Conservation (phyloP, 2,113 vertebrate genomes). For the Lagopus leucura region DNA sequence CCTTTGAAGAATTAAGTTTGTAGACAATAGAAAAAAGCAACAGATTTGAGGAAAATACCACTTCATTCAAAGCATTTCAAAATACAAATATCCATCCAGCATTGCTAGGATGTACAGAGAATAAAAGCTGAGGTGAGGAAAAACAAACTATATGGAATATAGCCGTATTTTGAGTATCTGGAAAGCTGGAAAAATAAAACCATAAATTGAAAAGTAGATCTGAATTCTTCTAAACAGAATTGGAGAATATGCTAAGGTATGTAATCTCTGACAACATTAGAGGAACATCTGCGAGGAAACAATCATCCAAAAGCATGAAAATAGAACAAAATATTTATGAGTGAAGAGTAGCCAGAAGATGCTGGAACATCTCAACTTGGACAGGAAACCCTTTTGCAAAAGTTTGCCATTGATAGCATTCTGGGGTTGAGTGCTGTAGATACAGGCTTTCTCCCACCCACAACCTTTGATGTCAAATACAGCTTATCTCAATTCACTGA, state of each 20-base stretch:
- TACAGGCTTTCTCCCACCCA: not conserved
- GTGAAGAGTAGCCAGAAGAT: not conserved
- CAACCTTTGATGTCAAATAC: not conserved
- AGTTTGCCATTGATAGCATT: rapidly evolving
- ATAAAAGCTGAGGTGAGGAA: not conserved
- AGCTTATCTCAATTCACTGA: not conserved
- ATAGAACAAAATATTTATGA: not conserved
- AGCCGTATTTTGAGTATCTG: not conserved
- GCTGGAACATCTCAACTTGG: not conserved
- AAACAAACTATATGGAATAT: not conserved
- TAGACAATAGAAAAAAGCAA: not conserved
- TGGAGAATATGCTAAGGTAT: not conserved
- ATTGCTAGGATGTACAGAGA: not conserved
- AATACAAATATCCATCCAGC: not conserved
- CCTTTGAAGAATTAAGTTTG: not conserved
- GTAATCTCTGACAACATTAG: not conserved
- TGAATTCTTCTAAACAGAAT: not conserved
- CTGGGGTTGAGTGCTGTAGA: not conserved
- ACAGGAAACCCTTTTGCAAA: not conserved
- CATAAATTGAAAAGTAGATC: not conserved
- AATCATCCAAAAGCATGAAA: not conserved
- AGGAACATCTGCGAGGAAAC: not conserved
- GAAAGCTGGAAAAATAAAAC: not conserved
- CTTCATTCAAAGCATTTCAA: not conserved
- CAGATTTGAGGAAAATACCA: not conserved